phyloP scores from a whole-genome alignment of 1,140 invertebrate species.

The Papilio machaon region DNA sequence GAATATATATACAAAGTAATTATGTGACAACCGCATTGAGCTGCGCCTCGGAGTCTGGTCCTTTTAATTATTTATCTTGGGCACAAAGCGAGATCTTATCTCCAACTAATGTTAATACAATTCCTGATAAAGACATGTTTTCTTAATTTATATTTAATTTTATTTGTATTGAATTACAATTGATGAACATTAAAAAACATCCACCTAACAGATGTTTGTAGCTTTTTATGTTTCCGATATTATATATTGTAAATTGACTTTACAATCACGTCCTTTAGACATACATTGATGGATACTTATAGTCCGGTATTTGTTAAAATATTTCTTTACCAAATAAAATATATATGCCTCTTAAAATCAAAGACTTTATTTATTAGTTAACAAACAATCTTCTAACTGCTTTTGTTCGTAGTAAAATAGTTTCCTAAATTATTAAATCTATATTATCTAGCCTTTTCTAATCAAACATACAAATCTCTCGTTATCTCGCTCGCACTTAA shows the following conservation, averaged over 20 bases:
- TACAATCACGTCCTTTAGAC: not conserved
- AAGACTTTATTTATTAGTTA: too few species aligned
- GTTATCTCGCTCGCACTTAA: slow-evolving; percentile 43
- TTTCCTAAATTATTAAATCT: too few species aligned
- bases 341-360: too few species aligned
- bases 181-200: not conserved
- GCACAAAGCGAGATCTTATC: not conserved
- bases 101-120: not conserved
- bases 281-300: not conserved
- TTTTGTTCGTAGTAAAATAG: too few species aligned
- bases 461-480: not conserved
- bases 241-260: not conserved
- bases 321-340: too few species aligned
- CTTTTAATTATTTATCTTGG: not conserved
- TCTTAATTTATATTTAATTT: slow-evolving; percentile 36
- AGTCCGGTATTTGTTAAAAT: not conserved
- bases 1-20: too few species aligned
- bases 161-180: slow-evolving; percentile 35
- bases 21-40: too few species aligned
- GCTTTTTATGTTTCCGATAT: not conserved
- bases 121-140: slow-evolving; percentile 34
- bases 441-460: too few species aligned
- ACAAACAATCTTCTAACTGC: too few species aligned
- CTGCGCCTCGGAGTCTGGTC: not conserved
- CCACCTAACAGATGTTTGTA: slow-evolving; percentile 5